A percentile compares a stretch with the other conserved stretches of the same genome.
Conservation (phyloP, 1,140 invertebrate species). For the Philopotamus ludificatus region DNA sequence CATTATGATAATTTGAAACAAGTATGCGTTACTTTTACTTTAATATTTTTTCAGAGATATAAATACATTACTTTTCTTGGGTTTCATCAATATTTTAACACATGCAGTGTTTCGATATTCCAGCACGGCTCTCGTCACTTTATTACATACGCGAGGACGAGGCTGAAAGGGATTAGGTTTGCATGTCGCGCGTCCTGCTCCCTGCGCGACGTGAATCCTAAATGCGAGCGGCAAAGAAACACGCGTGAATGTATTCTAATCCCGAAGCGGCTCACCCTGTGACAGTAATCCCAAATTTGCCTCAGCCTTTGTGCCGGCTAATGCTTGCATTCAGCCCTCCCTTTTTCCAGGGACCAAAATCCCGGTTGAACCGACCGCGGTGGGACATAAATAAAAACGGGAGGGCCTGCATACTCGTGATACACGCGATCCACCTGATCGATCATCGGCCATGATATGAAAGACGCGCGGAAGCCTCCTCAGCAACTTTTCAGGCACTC, state of each 20-base stretch:
- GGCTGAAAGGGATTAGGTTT: conserved; percentile 21
- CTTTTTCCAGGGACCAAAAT: not conserved
- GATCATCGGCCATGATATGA: not conserved
- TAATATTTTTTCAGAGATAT: no score
- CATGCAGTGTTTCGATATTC: no score
- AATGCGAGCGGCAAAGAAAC: conserved; percentile 20
- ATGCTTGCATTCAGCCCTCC: not conserved
- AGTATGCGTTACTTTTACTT: no score
- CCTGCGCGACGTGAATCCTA: conserved; percentile 20
- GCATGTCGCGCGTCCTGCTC: conserved; percentile 17
- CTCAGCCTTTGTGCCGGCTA: conserved; percentile 13
- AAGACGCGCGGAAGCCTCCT: not conserved
- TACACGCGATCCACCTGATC: not conserved
- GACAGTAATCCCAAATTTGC: conserved; percentile 8
- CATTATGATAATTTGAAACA: no score
- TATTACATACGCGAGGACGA: no score
- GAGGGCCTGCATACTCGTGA: not conserved
- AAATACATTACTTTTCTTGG: no score
- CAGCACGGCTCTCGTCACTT: no score
- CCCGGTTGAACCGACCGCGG: not conserved
- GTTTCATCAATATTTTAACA: no score
- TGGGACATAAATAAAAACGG: not conserved
- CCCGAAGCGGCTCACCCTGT: conserved; percentile 4
- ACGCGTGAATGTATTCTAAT: conserved; percentile 25
- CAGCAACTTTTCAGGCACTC: not conserved